A percentile compares a stretch with the other conserved stretches of the same genome.
Conservation (phyloP, 2,113 vertebrate species). For the Cranoglanis bouderius region DNA sequence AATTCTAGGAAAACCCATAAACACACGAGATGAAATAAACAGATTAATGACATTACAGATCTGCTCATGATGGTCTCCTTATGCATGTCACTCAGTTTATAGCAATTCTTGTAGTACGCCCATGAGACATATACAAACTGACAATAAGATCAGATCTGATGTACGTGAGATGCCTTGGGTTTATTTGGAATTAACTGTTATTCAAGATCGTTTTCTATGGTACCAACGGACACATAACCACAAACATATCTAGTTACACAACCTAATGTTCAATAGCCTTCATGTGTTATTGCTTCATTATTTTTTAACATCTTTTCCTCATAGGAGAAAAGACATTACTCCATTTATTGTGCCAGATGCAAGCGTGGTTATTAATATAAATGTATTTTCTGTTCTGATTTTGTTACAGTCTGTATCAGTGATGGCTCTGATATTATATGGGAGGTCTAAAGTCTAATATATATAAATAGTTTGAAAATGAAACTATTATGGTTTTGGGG, state of each 20-base stretch:
- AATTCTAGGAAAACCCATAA: background rate
- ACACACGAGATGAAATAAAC: background rate
- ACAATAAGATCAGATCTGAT: slow-evolving; percentile 18
- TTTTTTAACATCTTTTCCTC: slow-evolving; percentile 21
- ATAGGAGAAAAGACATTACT: slow-evolving; percentile 9
- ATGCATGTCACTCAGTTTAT: slow-evolving; percentile 25
- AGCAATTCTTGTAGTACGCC: slow-evolving; percentile 15
- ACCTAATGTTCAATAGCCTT: slow-evolving; percentile 11
- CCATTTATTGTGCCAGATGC: background rate
- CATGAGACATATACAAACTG: slow-evolving; percentile 43
- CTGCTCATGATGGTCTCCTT: slow-evolving; percentile 7
- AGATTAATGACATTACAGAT: background rate
- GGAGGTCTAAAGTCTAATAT: background rate
- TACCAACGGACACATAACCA: slow-evolving; percentile 31
- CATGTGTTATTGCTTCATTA: slow-evolving; percentile 38
- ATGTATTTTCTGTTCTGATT: background rate
- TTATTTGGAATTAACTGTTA: slow-evolving; percentile 41
- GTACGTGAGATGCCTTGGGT: slow-evolving; percentile 29
- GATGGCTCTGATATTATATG: background rate
- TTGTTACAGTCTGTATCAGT: background rate
- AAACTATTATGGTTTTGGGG: background rate
- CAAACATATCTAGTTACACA: background rate
- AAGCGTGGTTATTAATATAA: background rate
- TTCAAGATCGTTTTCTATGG: slow-evolving; percentile 46
- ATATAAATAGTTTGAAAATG: background rate